Conservation (phyloP, 2,888 invertebrate species). For the Calliphora vomitoria region DNA sequence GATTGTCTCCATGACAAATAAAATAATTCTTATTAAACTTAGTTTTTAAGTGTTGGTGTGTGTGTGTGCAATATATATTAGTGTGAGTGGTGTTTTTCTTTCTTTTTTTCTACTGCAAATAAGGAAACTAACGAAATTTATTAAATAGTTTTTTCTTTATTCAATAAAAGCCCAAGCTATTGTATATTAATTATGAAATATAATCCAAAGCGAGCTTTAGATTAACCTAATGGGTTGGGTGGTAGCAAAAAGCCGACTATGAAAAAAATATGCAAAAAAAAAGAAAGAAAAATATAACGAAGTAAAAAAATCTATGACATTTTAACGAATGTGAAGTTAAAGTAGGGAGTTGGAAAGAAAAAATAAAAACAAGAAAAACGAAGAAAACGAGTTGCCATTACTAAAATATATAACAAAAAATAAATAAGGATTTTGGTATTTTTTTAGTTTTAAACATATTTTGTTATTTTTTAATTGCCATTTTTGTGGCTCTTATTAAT, state of each 20-base stretch:
- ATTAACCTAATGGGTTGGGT: slow-evolving; percentile 64
- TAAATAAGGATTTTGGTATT: background rate
- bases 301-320: slow-evolving; percentile 68
- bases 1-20: slow-evolving; percentile 37
- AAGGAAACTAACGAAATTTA: slow-evolving; percentile 5
- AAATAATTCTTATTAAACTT: slow-evolving; percentile 25
- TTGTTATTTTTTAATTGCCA: background rate
- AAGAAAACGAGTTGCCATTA: slow-evolving; percentile 54
- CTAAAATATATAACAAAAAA: background rate
- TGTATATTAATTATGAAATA: slow-evolving; percentile 40
- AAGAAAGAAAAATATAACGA: slow-evolving; percentile 61
- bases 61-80: background rate
- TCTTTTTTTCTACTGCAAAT: slow-evolving; percentile 37
- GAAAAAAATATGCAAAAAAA: slow-evolving; percentile 48
- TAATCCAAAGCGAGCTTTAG: background rate
- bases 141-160: slow-evolving; percentile 4
- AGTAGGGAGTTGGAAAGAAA: slow-evolving; percentile 55
- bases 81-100: slow-evolving; percentile 36
- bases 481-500: slow-evolving; percentile 20
- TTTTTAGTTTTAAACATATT: slow-evolving; percentile 6
- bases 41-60: slow-evolving; percentile 3
- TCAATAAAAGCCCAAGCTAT: background rate
- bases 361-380: slow-evolving; percentile 57
- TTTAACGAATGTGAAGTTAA: slow-evolving; percentile 65
- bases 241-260: slow-evolving; percentile 62